Base-by-base conservation (phyloP, 1,140 invertebrate genomes). In the Cylas formicarius region DNA sequence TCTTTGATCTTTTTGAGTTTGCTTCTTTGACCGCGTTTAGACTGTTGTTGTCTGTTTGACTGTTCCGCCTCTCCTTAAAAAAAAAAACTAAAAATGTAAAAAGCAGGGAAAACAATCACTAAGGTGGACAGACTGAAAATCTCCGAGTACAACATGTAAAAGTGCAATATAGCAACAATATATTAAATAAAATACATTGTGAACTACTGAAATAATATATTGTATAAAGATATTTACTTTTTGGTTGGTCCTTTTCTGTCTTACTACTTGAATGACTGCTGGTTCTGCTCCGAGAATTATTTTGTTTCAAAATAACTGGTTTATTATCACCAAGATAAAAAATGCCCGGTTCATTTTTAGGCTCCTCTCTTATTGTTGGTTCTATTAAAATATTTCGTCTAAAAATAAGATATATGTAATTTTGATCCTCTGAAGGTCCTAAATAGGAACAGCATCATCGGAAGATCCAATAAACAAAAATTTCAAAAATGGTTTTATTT, bases 1-100 rank as follows among this genome's bases (percentile, higher is more conserved):
- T 90, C 84, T 70, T 94, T 95, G n/a, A 97, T 93, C 71, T 96
- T 97, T 64, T 95, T 96, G 41, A 93, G 56, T 63, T 94, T 94
- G 28, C 82, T 80, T 62, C 81, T 84, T 58, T 97, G 90, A 1
- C 92, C 88, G 57, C 90, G 68, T 72, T 94, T 94, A 3, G 71
- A 49, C 27, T 70, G 60, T 31, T 69, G 62, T 55, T 73, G 62
- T 13, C 40, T 40, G 29, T 31, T 5, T 7, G 5, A 13, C 4
- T 11, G 5, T 22, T 39, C 11, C 10, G 7, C 28, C 10, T 7
- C 31, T 41, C 23, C 4, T 34, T 31, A 31, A 31, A 6, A 31
- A 11, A 11, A 5, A n/a, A 31, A n/a, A n/a, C n/a, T n/a, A n/a
- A n/a, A n/a, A n/a, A n/a, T n/a, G n/a, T n/a, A n/a, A n/a, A n/a